These are phyloP conservation scores for Rhea americana DNA, from an alignment of 2,113 vertebrate genomes.

Conservation along the genomic window DNA sequence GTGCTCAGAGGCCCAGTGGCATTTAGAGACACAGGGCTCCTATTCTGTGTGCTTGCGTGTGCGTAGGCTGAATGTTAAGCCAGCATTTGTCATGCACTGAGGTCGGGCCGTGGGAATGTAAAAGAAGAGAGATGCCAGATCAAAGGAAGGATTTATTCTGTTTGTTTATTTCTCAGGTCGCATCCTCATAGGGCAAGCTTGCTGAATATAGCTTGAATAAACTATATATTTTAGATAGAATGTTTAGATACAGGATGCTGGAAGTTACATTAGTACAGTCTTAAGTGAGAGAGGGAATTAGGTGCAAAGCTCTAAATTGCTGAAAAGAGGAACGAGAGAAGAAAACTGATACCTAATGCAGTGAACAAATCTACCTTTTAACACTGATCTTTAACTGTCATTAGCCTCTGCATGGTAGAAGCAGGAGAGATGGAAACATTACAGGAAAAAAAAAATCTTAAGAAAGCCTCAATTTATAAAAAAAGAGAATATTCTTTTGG, in stretches of 20 bases:
- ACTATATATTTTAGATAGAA: not conserved
- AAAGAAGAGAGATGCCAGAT: not conserved
- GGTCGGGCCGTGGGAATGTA: not conserved
- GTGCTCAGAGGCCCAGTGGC: fast-evolving
- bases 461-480: not conserved
- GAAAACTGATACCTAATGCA: not conserved
- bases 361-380: not conserved
- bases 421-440: not conserved
- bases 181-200: not conserved
- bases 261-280: not conserved
- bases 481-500: not conserved
- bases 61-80: fast-evolving
- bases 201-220: not conserved
- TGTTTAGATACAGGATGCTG: not conserved
- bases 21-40: not conserved
- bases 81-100: fast-evolving
- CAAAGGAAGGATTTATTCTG: not conserved
- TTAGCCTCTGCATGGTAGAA: not conserved
- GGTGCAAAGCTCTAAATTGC: not conserved
- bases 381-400: not conserved
- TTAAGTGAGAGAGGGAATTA: not conserved
- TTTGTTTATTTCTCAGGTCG: not conserved
- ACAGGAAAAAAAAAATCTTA: not conserved
- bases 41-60: fast-evolving
- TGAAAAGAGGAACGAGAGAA: not conserved